phyloP scores from a whole-genome alignment of 2,113 vertebrate genomes.

The Myotis lucifugus region DNA sequence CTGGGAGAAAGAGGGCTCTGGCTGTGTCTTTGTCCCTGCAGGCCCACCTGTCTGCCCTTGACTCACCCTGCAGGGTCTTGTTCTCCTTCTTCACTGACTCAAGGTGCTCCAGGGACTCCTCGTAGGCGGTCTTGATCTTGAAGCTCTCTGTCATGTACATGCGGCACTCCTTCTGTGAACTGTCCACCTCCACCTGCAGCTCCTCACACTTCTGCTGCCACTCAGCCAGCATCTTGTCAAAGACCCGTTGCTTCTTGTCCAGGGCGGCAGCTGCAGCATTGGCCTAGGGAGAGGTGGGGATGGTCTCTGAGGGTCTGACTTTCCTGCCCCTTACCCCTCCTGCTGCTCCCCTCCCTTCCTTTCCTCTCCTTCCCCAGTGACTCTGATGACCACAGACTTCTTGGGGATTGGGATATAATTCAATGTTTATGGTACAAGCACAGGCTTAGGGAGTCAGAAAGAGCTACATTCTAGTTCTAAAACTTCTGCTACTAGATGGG shows the following conservation, averaged over 20 bases:
- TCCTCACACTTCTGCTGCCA: constrained; percentile 85
- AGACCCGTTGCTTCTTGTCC: constrained; percentile 86
- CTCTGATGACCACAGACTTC: neutral
- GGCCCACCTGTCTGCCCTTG: neutral
- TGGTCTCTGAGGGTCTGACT: neutral
- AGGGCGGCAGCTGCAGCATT: constrained; percentile 83
- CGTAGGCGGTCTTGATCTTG: constrained; percentile 82
- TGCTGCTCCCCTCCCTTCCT: neutral
- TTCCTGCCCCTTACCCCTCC: neutral
- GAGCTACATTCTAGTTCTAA: neutral
- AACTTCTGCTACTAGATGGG: neutral
- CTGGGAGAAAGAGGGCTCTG: neutral
- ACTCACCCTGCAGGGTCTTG: constrained; percentile 83
- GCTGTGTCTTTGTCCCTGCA: neutral
- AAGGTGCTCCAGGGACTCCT: constrained; percentile 84
- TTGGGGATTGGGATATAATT: neutral
- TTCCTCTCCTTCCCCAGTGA: neutral
- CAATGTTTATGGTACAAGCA: neutral
- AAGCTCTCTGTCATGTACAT: constrained; percentile 84
- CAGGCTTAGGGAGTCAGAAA: neutral
- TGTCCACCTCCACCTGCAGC: constrained; percentile 83
- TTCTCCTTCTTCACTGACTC: constrained; percentile 83
- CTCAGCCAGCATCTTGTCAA: constrained; percentile 85
- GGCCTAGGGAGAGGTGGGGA: constrained; percentile 77
- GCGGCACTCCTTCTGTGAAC: constrained; percentile 84